Evolutionary conservation across 2,888 invertebrate genomes (phyloP), one percentile per base, ranked within the genome.

Genomic region (Didymodactylos carnosus): DNA sequence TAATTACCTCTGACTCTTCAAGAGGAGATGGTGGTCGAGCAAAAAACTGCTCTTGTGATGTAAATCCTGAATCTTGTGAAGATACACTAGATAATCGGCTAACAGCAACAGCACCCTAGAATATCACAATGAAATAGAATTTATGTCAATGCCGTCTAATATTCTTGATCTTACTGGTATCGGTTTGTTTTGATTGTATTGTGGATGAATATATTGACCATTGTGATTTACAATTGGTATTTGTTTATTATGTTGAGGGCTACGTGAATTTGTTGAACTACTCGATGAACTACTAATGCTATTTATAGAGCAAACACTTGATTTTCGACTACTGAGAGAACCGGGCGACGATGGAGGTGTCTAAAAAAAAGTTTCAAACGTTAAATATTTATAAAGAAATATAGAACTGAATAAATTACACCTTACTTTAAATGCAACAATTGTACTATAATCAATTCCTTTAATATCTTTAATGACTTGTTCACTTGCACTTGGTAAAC

Each of bases 241-340:
- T 23, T 71, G 71, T 16, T 62, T 29, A 35, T 62, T 62, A 62
- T 62, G 62, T 35, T 62, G 29, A 35, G 62, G n/a, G 35, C 35
- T 62, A 35, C n/a, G 35, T 62, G 35, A 27, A 62, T 35, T 62
- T 19, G 25, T 27, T 35, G 62, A 62, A 62, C 35, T 62, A 70
- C 80, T 80, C 39, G 81, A 81, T 8, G 80, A 80, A 62, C 62
- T 62, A 62, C 25, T 62, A 78, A 91, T 87, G 77, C 91, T 90
- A 80, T 91, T 92, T 80, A 89, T 89, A 73, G 89, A 89, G 84
- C 92, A 93, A 86, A 93, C 90, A 76, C 91, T 91, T 77, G 92
- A 92, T 86, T 93, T 93, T 80, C 93, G 88, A 76, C 92, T 92
- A 76, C 92, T 93, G 79, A 91, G 84, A 69, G 90, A 90, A 78